These are phyloP conservation scores for Parnassius glacialis DNA, from an alignment of 2,888 invertebrate species.

Conservation along the genomic window DNA sequence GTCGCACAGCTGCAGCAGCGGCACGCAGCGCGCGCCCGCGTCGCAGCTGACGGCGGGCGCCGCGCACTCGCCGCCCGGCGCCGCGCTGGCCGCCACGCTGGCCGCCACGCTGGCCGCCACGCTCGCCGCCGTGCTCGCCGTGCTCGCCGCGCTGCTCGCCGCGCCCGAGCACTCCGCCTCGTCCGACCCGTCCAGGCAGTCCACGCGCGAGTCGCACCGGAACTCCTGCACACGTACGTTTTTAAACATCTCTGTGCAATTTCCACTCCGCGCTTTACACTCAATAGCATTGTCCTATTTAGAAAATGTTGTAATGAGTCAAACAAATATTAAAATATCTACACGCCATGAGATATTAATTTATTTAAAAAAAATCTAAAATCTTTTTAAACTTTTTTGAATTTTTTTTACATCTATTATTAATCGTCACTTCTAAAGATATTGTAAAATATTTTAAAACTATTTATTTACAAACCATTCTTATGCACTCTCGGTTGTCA, in stretches of 20 bases:
- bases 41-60: constrained; percentile 84
- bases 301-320: too few species aligned
- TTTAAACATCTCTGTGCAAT: neutral
- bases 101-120: constrained; percentile 21
- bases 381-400: too few species aligned
- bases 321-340: too few species aligned
- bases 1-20: constrained; percentile 87
- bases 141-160: constrained; percentile 18
- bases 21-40: constrained; percentile 86
- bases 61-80: constrained; percentile 48
- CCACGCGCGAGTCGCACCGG: constrained; percentile 84
- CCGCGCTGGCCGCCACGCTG: constrained; percentile 25
- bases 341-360: too few species aligned
- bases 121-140: constrained; percentile 22
- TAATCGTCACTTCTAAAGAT: too few species aligned
- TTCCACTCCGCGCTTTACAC: too few species aligned
- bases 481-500: constrained; percentile 83
- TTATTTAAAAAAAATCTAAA: too few species aligned
- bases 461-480: constrained; percentile 66
- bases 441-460: too few species aligned
- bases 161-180: constrained; percentile 80
- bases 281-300: too few species aligned
- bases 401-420: too few species aligned
- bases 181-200: constrained; percentile 88
- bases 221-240: constrained; percentile 62